These are phyloP conservation scores for Acronicta leporina DNA, from an alignment of 2,888 invertebrate genomes.

Conservation along the genomic window DNA sequence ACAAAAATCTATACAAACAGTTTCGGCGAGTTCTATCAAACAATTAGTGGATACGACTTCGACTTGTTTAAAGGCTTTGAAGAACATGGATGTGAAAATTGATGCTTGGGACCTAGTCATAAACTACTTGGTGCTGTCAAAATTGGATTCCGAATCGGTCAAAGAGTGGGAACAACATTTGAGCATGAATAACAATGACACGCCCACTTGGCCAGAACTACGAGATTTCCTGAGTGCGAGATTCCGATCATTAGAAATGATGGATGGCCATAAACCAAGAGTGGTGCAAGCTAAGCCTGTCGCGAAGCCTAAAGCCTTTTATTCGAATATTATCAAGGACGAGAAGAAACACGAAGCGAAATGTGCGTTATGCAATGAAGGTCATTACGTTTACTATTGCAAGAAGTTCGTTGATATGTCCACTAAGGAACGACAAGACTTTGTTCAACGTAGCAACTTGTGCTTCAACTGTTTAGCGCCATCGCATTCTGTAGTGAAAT, in stretches of 20 bases:
- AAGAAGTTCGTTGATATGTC: constrained; percentile 13
- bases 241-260: constrained; percentile 29
- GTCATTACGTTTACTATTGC: constrained; percentile 23
- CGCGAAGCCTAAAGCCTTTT: constrained; percentile 16
- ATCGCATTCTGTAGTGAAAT: constrained; percentile 19
- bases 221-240: constrained; percentile 17
- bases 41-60: constrained; percentile 23
- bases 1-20: constrained; percentile 14
- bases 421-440: constrained; percentile 22
- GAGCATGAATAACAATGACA: constrained; percentile 1
- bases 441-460: constrained; percentile 20
- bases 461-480: constrained; percentile 30
- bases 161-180: constrained; percentile 22
- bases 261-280: constrained; percentile 12
- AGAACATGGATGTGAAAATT: constrained; percentile 17
- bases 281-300: constrained; percentile 7
- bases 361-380: constrained; percentile 15
- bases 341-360: constrained; percentile 8
- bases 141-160: constrained; percentile 15
- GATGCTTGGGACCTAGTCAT: constrained; percentile 19
- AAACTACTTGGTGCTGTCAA: constrained; percentile 5
- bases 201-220: constrained; percentile 22
- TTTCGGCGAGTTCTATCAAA: constrained; percentile 18
- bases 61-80: constrained; percentile 15
- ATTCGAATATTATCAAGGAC: constrained; percentile 10